These are phyloP conservation scores for Zeus faber DNA, from an alignment of 2,113 vertebrate species.

Conservation along the genomic window DNA sequence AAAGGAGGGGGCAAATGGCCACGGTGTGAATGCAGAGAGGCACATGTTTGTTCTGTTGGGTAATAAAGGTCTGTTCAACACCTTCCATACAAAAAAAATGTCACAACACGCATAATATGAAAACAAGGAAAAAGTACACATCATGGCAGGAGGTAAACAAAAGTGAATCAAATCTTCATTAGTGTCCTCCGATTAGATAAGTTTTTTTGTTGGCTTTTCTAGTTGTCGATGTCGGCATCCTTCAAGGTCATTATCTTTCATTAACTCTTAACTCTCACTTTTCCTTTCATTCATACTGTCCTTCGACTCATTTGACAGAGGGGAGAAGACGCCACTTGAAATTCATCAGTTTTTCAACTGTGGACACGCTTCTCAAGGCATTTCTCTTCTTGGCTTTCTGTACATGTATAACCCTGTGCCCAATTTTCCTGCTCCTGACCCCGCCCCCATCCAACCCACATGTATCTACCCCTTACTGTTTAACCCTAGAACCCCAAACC, in stretches of 20 bases:
- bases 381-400: no score
- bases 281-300: neutral
- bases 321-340: neutral
- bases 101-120: neutral
- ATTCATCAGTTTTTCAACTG: neutral
- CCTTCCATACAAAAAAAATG: neutral
- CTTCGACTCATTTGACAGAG: conserved; percentile 8
- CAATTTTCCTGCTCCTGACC: neutral
- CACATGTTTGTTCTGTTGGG: conserved; percentile 24
- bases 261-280: neutral
- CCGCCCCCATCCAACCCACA: neutral
- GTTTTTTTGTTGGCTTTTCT: no score
- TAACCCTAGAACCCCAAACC: conserved; percentile 31
- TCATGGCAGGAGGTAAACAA: conserved; percentile 35
- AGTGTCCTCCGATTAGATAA: no score
- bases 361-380: conserved; percentile 8
- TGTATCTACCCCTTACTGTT: conserved; percentile 25
- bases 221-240: neutral
- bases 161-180: conserved; percentile 29
- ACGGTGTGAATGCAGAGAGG: conserved; percentile 3
- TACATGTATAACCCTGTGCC: no score
- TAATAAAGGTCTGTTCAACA: neutral
- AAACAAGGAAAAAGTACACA: neutral
- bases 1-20: neutral
- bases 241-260: no score